A percentile compares a stretch with the other conserved stretches of the same genome.
These are phyloP conservation scores for Clarias laeviceps DNA, from an alignment of 2,797 vertebrate genomes.

Conservation along the genomic window DNA sequence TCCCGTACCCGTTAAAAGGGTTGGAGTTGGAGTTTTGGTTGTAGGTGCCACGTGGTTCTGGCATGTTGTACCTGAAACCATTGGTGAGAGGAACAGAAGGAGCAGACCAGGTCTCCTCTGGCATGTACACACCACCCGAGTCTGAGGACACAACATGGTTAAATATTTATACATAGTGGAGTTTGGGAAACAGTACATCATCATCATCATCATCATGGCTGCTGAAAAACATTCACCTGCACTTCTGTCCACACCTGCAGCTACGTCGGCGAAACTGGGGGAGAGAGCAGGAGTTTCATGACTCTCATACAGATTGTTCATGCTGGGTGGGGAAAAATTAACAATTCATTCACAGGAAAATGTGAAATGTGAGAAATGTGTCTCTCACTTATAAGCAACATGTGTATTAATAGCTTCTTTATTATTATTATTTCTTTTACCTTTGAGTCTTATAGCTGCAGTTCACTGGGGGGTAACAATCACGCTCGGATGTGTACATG, in stretches of 20 bases:
- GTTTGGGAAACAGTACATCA: not conserved
- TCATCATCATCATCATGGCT: not conserved
- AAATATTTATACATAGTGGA: not conserved
- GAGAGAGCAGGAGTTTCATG: conserved; percentile 67
- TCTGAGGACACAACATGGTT: conserved; percentile 56
- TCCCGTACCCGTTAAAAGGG: conserved; percentile 81
- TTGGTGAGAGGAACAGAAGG: conserved; percentile 86
- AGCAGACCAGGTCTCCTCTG: conserved; percentile 85
- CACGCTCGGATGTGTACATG: conserved; percentile 69
- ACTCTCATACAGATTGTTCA: conserved; percentile 72
- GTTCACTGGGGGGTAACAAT: conserved; percentile 70
- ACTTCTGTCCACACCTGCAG: conserved; percentile 80
- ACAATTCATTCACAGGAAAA: not conserved
- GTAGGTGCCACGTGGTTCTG: conserved; percentile 77
- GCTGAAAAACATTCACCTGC: conserved; percentile 72
- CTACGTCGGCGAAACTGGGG: conserved; percentile 79
- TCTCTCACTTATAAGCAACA: not conserved
- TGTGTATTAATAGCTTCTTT: not conserved
- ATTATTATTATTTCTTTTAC: conserved; percentile 53
- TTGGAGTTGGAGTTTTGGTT: conserved; percentile 75
- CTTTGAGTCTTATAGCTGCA: conserved; percentile 71
- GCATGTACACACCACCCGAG: conserved; percentile 75
- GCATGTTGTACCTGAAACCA: conserved; percentile 86
- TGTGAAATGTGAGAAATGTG: too few species aligned
- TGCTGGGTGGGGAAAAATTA: conserved; percentile 51